Percentiles rank a stretch among this genome's conserved stretches.
phyloP scores from a whole-genome alignment of 2,113 vertebrate genomes.

The Labrus mixtus region DNA sequence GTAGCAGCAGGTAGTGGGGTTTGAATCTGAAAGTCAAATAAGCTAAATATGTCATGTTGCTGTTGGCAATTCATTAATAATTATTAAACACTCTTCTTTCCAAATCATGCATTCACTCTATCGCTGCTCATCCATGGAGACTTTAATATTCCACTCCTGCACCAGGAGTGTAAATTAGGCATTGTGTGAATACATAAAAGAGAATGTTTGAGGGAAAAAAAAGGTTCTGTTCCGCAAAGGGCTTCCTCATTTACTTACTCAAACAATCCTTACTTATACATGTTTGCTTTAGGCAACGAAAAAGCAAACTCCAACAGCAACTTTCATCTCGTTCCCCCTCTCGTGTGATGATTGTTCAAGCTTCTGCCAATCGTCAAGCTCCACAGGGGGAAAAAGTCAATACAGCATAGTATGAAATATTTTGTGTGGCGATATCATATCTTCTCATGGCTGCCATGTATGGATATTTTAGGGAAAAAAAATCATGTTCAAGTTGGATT shows the following conservation, averaged over 20 bases:
- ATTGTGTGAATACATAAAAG: constrained; percentile 36
- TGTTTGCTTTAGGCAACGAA: constrained; percentile 50
- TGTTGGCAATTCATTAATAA: constrained; percentile 36
- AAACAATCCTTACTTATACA: constrained; percentile 24
- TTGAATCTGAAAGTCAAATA: constrained; percentile 35
- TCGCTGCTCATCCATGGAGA: background rate
- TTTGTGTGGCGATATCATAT: too few relatives aligned
- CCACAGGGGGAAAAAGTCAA: too few relatives aligned
- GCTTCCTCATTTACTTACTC: constrained; percentile 41
- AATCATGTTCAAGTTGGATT: too few relatives aligned
- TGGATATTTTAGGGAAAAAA: too few relatives aligned
- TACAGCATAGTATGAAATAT: too few relatives aligned
- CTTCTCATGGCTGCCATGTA: too few relatives aligned
- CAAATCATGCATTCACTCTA: constrained; percentile 41
- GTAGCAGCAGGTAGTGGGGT: background rate
- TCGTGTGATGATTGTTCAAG: background rate
- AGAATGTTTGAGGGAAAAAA: constrained; percentile 20
- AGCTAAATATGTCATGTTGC: constrained; percentile 40
- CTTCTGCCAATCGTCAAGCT: background rate
- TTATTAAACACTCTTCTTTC: background rate
- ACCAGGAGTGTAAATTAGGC: constrained; percentile 14
- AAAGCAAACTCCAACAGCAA: constrained; percentile 13
- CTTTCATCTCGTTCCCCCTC: background rate
- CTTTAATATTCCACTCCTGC: constrained; percentile 28
- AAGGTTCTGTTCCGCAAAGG: constrained; percentile 16